Base-by-base conservation (phyloP, 2,113 vertebrate species). In the Myotis lucifugus region DNA sequence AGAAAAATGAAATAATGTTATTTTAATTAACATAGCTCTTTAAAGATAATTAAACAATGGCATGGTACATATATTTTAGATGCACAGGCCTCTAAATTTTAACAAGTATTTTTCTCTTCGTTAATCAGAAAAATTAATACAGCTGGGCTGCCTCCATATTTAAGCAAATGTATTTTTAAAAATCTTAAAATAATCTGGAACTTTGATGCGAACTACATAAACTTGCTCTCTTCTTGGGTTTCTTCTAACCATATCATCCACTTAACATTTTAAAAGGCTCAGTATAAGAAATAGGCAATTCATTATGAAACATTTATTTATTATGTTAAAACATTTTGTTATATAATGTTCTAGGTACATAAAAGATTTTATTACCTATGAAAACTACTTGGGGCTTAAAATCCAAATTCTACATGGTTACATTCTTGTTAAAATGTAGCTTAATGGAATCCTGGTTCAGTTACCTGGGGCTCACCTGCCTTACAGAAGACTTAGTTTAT, bases 11-110 rank as follows among this genome's bases (percentile, higher is more conserved):
- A 97, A 88, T 79, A 94, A 85, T 72, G 56, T 85, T 76, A 94
- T 73, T 94, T 90, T 78, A 95, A 96, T 95, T 94, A 97, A 96
- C 91, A 77, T n/a, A 32, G 56, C n/a, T 84, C n/a, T 78, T 95
- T 77, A 88, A 95, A 77, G 40, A 88, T 79, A 90, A 86, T 74
- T 95, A 95, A 93, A 84, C 84, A 96, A 96, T 79, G 56, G n/a
- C 69, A 97, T 52, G 48, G 42, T 46, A 85, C 48, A 82, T 92
- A 85, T 64, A 97, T 90, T 96, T 96, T 94, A 95, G 85, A 90
- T 50, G 9, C 52, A 85, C 11, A 25, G 59, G 23, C 18, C 46
- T 95, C 48, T 92, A 34, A 94, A 95, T 95, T 95, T 95, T 88
- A 90, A 70, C 67, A 89, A 91, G 52, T 85, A 91, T 90, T 94